phyloP scores from a whole-genome alignment of 2,797 vertebrate species.

The Sphaeramia orbicularis region DNA sequence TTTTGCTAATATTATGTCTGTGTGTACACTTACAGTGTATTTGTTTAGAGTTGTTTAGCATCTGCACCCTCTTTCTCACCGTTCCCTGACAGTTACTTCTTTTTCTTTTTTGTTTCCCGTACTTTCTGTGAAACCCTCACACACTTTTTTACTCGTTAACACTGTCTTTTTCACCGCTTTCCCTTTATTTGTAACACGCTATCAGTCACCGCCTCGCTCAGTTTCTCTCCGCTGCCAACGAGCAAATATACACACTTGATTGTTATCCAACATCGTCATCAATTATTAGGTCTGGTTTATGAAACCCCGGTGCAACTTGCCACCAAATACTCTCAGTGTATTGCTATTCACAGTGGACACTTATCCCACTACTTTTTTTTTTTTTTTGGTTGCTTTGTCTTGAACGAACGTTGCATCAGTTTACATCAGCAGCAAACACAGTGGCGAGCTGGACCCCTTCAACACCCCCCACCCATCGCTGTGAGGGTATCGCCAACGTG shows the following conservation, averaged over 20 bases:
- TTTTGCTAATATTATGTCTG: no score
- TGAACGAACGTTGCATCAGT: conserved; percentile 79
- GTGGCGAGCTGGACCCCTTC: conserved; percentile 64
- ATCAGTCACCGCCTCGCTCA: conserved; percentile 18
- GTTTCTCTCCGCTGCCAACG: neutral
- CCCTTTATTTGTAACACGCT: no score
- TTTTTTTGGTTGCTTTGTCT: conserved; percentile 71
- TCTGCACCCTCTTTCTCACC: no score
- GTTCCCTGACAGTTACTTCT: neutral
- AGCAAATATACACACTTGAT: conserved; percentile 44
- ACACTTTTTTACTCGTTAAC: conserved; percentile 7
- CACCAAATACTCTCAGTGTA: conserved; percentile 44
- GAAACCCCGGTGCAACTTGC: conserved; percentile 69
- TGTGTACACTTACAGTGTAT: no score
- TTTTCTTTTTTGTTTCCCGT: conserved; percentile 10
- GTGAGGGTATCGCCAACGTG: conserved; percentile 14
- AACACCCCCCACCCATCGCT: conserved; percentile 23
- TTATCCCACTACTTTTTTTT: conserved; percentile 37
- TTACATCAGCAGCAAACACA: conserved; percentile 79
- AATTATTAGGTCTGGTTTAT: conserved; percentile 72
- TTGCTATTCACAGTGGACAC: conserved; percentile 68
- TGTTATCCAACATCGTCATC: conserved; percentile 65
- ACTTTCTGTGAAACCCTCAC: neutral
- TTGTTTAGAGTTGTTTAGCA: no score
- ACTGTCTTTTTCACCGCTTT: neutral